phyloP scores from a whole-genome alignment of 2,113 vertebrate genomes.

The Thunnus thynnus region DNA sequence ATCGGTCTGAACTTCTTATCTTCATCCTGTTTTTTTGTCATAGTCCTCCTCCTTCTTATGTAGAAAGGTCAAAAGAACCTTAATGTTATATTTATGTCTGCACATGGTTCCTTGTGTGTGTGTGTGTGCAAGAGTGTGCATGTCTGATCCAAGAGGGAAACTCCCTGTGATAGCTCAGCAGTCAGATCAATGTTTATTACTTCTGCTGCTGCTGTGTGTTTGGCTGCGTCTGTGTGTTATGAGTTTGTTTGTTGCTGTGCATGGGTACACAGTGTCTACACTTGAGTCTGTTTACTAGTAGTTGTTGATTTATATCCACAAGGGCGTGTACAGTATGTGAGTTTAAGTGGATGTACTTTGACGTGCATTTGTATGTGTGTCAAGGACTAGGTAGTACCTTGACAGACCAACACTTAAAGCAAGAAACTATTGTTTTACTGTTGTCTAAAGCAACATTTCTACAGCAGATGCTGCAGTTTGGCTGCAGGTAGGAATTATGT shows the following conservation, averaged over 20 bases:
- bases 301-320: slow-evolving; percentile 7
- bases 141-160: slow-evolving; percentile 33
- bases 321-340: not conserved
- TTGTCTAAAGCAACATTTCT: not conserved
- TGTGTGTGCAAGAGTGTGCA: not conserved
- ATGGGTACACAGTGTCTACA: slow-evolving; percentile 10
- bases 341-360: not conserved
- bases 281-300: slow-evolving; percentile 7
- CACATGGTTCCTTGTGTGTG: not conserved
- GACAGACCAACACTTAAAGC: not conserved
- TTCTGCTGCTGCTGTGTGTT: slow-evolving; percentile 32
- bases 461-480: not conserved
- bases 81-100: slow-evolving; percentile 20
- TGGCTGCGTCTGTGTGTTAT: slow-evolving; percentile 24
- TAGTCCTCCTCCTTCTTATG: not conserved
- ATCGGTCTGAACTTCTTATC: not conserved
- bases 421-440: no score
- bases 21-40: not conserved
- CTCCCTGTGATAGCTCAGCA: slow-evolving; percentile 46
- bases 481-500: not conserved
- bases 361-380: not conserved
- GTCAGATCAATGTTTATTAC: slow-evolving; percentile 59
- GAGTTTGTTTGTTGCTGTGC: slow-evolving; percentile 21
- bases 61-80: not conserved
- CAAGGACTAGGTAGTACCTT: not conserved